These are phyloP conservation scores for Pao palembangensis DNA, from an alignment of 2,113 vertebrate genomes.

Conservation along the genomic window DNA sequence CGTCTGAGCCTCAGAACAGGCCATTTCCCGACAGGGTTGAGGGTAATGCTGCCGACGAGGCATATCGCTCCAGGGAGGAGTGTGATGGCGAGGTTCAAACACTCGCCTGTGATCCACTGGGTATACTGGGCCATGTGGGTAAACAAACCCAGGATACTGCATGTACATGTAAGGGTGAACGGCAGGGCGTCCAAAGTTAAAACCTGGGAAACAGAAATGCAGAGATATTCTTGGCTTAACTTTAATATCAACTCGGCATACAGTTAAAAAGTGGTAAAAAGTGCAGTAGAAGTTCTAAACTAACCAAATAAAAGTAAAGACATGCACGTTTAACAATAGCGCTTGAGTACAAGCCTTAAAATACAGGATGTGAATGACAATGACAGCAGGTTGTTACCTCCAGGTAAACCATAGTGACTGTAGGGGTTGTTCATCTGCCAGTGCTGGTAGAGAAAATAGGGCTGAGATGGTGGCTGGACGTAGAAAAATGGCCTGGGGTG, in stretches of 20 bases:
- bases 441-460: slow-evolving; percentile 67
- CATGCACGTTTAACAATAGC: too few relatives aligned
- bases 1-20: slow-evolving; percentile 69
- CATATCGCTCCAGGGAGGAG: slow-evolving; percentile 45
- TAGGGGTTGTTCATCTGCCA: slow-evolving; percentile 72
- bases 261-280: too few relatives aligned
- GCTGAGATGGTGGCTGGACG: slow-evolving; percentile 75
- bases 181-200: slow-evolving; percentile 67
- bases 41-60: slow-evolving; percentile 35
- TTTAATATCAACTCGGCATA: too few relatives aligned
- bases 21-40: slow-evolving; percentile 55
- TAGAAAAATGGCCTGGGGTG: slow-evolving; percentile 75
- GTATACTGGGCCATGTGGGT: slow-evolving; percentile 65
- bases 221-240: not conserved
- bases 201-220: slow-evolving; percentile 45
- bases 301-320: too few relatives aligned
- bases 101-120: slow-evolving; percentile 71
- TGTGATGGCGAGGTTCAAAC: slow-evolving; percentile 68
- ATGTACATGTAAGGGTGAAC: slow-evolving; percentile 70
- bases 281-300: too few relatives aligned
- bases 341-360: too few relatives aligned
- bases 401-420: slow-evolving; percentile 60
- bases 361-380: too few relatives aligned
- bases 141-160: slow-evolving; percentile 70
- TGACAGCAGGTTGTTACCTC: slow-evolving; percentile 47